Base-by-base conservation (phyloP, 1,140 invertebrate genomes). In the Protaetia brevitarsis region DNA sequence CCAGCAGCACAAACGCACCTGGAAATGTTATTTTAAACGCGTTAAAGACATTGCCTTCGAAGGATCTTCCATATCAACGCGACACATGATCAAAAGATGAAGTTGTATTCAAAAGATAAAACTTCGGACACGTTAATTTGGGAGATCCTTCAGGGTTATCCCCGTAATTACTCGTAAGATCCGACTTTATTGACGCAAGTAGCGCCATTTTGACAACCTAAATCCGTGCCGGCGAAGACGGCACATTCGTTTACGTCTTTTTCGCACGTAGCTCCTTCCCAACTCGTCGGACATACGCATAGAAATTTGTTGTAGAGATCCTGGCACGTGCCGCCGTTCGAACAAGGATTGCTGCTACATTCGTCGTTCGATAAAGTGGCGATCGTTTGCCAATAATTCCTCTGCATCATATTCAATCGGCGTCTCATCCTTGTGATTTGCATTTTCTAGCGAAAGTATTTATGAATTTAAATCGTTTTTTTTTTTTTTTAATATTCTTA, bases 161-260 rank as follows among this genome's bases (percentile, higher is more conserved):
- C n/a, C n/a, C n/a, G n/a, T n/a, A n/a, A n/a, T n/a, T 81, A 92
- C 87, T 86, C 84, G 76, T 91, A 97, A n/a, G 85, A 82, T 51
- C 94, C 94, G 28, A 82, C 83, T 41, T 80, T 85, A 78, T 98
- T 97, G 4, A 87, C 79, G 74, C 95, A 97, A 4, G 87, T 92
- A 0, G 89, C 95, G 13, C 91, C 91, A 79, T 97, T 97, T 81
- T 97, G 95, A 79, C 96, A 98, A 2, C 94, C 95, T n/a, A 94
- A 80, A 74, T 93, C 92, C 0, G 94, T 96, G 13, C 93, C 92
- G 3, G 82, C 79, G 74, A 88, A 93, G 66, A 83, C 82, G 0
- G 81, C 77, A 76, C 95, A 98, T 82, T 98, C 96, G 76, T 98
- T 91, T 0, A 96, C 85, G 78, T 97, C 95, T 2, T 76, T 73